Evolutionary conservation across 1,140 invertebrate species (phyloP).

Genomic region (Drosophila bipectinata): DNA sequence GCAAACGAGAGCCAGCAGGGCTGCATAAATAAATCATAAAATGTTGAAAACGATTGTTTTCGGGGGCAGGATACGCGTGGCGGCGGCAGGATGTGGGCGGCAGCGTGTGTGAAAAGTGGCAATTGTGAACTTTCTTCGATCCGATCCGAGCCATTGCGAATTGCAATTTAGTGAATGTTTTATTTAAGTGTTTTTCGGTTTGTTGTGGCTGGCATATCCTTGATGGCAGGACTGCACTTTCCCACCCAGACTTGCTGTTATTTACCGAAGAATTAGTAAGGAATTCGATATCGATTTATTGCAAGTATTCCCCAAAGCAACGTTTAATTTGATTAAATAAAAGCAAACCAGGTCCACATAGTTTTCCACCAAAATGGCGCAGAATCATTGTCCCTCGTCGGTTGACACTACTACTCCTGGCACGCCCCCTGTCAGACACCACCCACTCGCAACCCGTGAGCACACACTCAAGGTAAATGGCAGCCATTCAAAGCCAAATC

Average conservation of each 20-base stretch:
- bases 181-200: conserved; percentile 39
- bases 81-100: not conserved
- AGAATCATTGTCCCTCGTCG: conserved; percentile 33
- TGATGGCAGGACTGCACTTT: conserved; percentile 10
- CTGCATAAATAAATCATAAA: conserved; percentile 76
- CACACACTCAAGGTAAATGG: conserved; percentile 16
- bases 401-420: conserved; percentile 24
- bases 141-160: conserved; percentile 34
- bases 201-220: conserved; percentile 36
- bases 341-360: not conserved
- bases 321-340: no score
- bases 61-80: not conserved
- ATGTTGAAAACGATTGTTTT: conserved; percentile 55
- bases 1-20: conserved; percentile 53
- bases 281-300: no score
- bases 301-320: no score
- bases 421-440: not conserved
- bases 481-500: conserved; percentile 57
- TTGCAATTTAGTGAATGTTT: conserved; percentile 48
- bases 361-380: conserved; percentile 12
- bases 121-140: conserved; percentile 45
- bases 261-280: no score
- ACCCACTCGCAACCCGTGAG: no score
- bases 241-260: conserved; percentile 10
- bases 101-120: conserved; percentile 30